Evolutionary conservation across 2,113 vertebrate species (phyloP).

Genomic region (Caranx ignobilis): DNA sequence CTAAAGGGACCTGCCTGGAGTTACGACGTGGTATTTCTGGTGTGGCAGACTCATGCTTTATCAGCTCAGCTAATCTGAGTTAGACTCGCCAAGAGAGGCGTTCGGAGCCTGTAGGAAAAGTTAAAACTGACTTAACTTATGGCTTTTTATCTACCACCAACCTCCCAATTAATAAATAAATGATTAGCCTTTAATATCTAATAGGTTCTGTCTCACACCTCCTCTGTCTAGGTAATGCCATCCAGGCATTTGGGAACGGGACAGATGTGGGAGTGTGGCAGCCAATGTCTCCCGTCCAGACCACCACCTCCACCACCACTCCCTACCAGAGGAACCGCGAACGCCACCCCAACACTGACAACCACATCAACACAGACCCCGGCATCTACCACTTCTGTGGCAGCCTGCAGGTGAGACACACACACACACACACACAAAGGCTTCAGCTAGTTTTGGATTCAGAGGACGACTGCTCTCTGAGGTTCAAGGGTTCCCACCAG

Average conservation of each 20-base stretch:
- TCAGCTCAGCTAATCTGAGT: background rate
- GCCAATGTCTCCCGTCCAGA: slow-evolving; percentile 86
- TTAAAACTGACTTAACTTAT: no score
- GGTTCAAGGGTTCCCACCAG: background rate
- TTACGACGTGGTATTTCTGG: background rate
- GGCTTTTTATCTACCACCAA: no score
- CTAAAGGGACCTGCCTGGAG: slow-evolving; percentile 16
- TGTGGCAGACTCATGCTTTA: background rate
- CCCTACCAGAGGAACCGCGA: slow-evolving; percentile 84
- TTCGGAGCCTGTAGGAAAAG: background rate
- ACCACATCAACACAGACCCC: slow-evolving; percentile 85
- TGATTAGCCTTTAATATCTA: background rate
- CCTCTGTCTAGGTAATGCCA: slow-evolving; percentile 88
- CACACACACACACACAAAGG: background rate
- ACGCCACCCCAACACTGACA: slow-evolving; percentile 81
- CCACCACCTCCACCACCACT: slow-evolving; percentile 87
- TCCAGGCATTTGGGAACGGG: slow-evolving; percentile 95
- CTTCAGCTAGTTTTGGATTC: background rate
- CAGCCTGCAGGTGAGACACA: slow-evolving; percentile 80
- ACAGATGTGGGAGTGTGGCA: slow-evolving; percentile 92
- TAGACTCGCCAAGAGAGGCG: background rate
- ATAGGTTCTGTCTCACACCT: background rate
- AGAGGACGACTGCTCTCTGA: background rate
- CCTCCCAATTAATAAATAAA: no score
- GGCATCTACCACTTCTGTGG: slow-evolving; percentile 90